These are phyloP conservation scores for Pemphigus obesinymphae DNA, from an alignment of 1,140 invertebrate species.

Conservation along the genomic window DNA sequence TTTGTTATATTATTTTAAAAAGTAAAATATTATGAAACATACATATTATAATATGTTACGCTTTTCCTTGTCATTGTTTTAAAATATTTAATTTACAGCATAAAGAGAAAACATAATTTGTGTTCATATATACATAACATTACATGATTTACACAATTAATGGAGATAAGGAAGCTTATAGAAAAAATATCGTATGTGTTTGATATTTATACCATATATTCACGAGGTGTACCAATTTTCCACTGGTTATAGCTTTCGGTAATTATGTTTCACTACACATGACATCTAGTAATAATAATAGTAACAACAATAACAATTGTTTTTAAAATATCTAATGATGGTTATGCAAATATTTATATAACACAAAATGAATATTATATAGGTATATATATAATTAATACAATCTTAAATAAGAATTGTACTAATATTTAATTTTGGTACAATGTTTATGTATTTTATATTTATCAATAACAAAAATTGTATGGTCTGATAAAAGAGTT, in stretches of 20 bases:
- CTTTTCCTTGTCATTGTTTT: conserved; percentile 14
- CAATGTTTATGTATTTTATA: too few relatives aligned
- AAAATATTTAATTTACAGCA: neutral
- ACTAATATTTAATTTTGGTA: too few relatives aligned
- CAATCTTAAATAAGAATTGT: neutral
- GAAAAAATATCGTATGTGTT: neutral
- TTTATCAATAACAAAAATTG: too few relatives aligned
- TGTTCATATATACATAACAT: neutral
- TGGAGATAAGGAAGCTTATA: neutral
- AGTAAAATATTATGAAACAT: neutral
- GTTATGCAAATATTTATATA: conserved; percentile 22
- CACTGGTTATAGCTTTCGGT: neutral
- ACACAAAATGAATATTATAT: neutral
- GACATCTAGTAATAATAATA: neutral
- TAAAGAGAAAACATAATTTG: neutral
- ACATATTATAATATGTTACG: neutral
- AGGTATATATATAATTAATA: neutral
- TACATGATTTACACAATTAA: neutral
- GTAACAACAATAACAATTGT: neutral
- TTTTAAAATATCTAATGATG: neutral
- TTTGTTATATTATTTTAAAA: too few relatives aligned
- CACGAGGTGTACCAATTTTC: neutral
- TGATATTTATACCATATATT: neutral
- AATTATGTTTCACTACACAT: neutral
- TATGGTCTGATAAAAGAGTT: too few relatives aligned